Evolutionary conservation across 1,140 invertebrate species (phyloP).

Genomic region (Lepidurus arcticus): DNA sequence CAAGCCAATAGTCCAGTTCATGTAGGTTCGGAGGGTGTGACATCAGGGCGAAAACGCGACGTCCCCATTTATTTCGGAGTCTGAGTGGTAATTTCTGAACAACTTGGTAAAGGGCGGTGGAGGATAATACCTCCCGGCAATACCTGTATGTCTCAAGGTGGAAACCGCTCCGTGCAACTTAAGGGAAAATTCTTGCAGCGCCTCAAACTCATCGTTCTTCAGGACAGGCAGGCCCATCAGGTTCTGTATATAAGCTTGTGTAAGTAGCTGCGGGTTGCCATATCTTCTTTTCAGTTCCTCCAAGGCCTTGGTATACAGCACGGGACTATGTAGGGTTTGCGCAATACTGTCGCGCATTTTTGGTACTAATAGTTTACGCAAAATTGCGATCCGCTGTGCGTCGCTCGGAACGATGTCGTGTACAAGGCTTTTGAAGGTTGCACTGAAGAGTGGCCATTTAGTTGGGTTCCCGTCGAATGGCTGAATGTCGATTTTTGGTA

Average conservation of each 20-base stretch:
- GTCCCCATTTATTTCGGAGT: background rate
- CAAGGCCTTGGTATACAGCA: slow-evolving; percentile 11
- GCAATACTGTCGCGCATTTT: background rate
- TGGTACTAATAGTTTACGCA: slow-evolving; percentile 3
- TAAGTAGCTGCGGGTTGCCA: slow-evolving; percentile 11
- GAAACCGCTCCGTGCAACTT: slow-evolving; percentile 19
- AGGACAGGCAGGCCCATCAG: background rate
- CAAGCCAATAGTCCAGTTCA: slow-evolving; percentile 26
- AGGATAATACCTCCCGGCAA: background rate
- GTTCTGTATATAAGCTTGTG: background rate
- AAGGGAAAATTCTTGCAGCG: background rate
- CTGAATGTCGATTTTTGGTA: slow-evolving; percentile 17
- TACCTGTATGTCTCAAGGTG: background rate
- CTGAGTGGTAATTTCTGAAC: background rate
- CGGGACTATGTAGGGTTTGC: slow-evolving; percentile 26
- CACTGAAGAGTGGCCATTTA: background rate
- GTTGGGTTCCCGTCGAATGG: slow-evolving; percentile 17
- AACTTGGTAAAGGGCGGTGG: background rate
- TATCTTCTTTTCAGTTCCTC: background rate
- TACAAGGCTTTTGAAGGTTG: slow-evolving; percentile 10
- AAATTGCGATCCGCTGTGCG: background rate
- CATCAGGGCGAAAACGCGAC: background rate
- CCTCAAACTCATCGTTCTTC: background rate
- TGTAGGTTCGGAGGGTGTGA: background rate
- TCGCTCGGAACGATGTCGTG: slow-evolving; percentile 25